Evolutionary conservation across 1,140 invertebrate species (phyloP), one percentile per base, ranked within the genome.

Genomic region (Orussus abietinus): DNA sequence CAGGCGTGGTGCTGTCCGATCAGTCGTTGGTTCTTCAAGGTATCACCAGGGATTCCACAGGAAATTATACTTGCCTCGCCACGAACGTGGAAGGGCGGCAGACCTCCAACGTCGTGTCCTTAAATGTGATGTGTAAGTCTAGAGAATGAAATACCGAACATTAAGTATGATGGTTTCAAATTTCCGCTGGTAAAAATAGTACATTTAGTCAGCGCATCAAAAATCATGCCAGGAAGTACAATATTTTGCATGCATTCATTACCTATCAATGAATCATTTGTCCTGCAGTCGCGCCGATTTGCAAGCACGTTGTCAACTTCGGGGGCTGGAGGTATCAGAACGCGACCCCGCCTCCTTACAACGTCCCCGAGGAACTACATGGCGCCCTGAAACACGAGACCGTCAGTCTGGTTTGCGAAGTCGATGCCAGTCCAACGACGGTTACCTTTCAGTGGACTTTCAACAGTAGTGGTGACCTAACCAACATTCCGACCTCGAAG

Each of bases 121-220:
- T 81, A 37, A 66, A 75, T 46, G 75, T 81, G 36, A 78, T 79
- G 75, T 80, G 79, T 79, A 66, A 79, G 79, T 79, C n/a, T n/a
- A n/a, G n/a, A n/a, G n/a, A n/a, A n/a, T n/a, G n/a, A n/a, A n/a
- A n/a, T n/a, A n/a, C n/a, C n/a, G n/a, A n/a, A n/a, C n/a, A n/a
- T n/a, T n/a, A n/a, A n/a, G n/a, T n/a, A n/a, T n/a, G n/a, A n/a
- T n/a, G n/a, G n/a, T n/a, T n/a, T n/a, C n/a, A n/a, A n/a, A n/a
- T n/a, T n/a, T n/a, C n/a, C n/a, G n/a, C n/a, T n/a, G n/a, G n/a
- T n/a, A n/a, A n/a, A n/a, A n/a, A n/a, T n/a, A n/a, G n/a, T n/a
- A n/a, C n/a, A n/a, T n/a, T n/a, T n/a, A n/a, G n/a, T n/a, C n/a
- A n/a, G n/a, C n/a, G n/a, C n/a, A n/a, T n/a, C n/a, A n/a, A n/a